These are phyloP conservation scores for Etheostoma nigrum DNA, from an alignment of 2,797 vertebrate species.

Conservation along the genomic window DNA sequence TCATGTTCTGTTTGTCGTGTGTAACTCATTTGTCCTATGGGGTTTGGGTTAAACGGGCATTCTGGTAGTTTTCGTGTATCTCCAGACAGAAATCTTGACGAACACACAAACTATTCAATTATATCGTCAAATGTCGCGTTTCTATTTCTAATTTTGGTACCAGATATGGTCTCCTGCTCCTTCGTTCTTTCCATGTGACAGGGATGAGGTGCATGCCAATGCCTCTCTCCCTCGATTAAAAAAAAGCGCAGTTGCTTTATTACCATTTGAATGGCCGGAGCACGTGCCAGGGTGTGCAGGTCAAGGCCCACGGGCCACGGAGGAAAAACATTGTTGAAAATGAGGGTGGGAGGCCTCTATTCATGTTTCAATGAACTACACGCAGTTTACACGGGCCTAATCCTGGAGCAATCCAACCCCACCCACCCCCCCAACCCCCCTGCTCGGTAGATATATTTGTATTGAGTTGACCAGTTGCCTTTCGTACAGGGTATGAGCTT, in stretches of 20 bases:
- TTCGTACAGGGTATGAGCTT: not conserved
- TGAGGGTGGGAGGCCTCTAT: constrained; percentile 68
- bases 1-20: constrained; percentile 45
- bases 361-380: constrained; percentile 76
- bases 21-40: constrained; percentile 21
- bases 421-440: constrained; percentile 13
- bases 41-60: constrained; percentile 31
- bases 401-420: constrained; percentile 42
- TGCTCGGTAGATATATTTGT: constrained; percentile 2
- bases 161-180: not conserved
- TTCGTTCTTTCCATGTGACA: constrained; percentile 10
- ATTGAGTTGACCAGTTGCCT: not conserved
- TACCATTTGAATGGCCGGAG: constrained; percentile 74
- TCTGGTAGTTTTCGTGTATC: constrained; percentile 3
- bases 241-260: constrained; percentile 70
- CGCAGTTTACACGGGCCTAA: constrained; percentile 73
- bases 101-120: not conserved
- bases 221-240: not conserved
- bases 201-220: constrained; percentile 42
- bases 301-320: constrained; percentile 72
- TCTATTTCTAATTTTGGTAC: not conserved
- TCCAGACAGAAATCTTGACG: constrained; percentile 6
- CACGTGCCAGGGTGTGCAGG: constrained; percentile 75
- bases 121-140: not conserved
- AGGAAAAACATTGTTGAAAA: constrained; percentile 63